Base-by-base conservation (phyloP, 2,888 invertebrate genomes). In the Hoplodrina ambigua region DNA sequence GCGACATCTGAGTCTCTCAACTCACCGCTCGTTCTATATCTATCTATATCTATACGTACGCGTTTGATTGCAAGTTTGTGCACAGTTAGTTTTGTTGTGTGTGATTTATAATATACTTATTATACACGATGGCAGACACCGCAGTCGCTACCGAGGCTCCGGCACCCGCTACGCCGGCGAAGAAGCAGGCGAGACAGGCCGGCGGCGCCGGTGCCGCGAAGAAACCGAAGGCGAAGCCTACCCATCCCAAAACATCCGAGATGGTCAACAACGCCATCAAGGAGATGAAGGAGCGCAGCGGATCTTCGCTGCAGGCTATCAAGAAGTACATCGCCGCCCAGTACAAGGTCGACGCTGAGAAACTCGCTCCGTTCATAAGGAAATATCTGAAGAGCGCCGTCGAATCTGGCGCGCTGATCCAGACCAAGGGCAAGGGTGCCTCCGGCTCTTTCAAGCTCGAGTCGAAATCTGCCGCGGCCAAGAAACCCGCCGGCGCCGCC, bases 311-410 rank as follows among this genome's bases (percentile, higher is more conserved):
- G 76, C 94, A 89, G 86, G 94, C 94, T 3, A 97, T 97, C 87
- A 97, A 97, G 87, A 97, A 97, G 85, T 97, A 96, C 88, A 96
- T 97, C 60, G 90, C 94, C 13, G 91, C 94, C 33, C 96, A 95
- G 69, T 97, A 97, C 94, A 96, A 96, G 72, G 93, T 97, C 8
- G 97, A 97, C 85, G 93, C 94, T 1, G 96, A 96, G 71, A 97
- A 96, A 83, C 86, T 96, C 57, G 94, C 96, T 1, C 95, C 95
- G 2, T 97, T 96, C 89, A 97, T 97, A 82, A 96, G 96, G 77
- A 96, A 96, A 72, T 97, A 96, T 58, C 69, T 64, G 57, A 72
- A 66, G 61, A 60, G 69, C 71, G 69, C 96, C 19, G 96, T 97
- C n/a, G 92, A 90, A 1, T 92, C 93, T 54, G 96, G 96, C 8